Base-by-base conservation (phyloP, 1,140 invertebrate genomes). In the Ylistrum balloti region DNA sequence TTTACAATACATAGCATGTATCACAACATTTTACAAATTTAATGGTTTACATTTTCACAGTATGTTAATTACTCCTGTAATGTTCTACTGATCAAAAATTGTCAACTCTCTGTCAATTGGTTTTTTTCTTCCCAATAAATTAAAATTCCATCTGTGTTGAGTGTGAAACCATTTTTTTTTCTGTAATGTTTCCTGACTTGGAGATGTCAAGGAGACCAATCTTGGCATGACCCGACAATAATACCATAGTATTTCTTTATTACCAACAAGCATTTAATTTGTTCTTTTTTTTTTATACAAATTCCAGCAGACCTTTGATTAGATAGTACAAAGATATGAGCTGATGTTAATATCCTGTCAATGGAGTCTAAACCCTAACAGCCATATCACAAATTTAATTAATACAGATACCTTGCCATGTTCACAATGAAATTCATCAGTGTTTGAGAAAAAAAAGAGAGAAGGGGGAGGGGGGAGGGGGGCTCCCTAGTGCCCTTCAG, bases 361-460 rank as follows among this genome's bases (percentile, higher is more conserved):
- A 5, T 74, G 5, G 56, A 28, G 56, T 28, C n/a, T 7, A 1
- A 28, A 74, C 56, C 22, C 56, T 0, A 74, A 74, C 56, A 74
- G 56, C 56, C 56, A 74, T 22, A n/a, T 74, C 56, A 74, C 22
- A 74, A 74, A 74, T 74, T 74, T 74, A 74, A 74, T 74, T 74
- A 74, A 74, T 74, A 74, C 56, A 74, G 56, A 74, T 74, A 74
- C 56, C 56, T 74, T 28, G 56, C 56, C 56, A 74, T 74, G 56
- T 74, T 74, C 56, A 28, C 22, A 28, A 74, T 28, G 22, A 28
- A 74, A 74, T 74, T 74, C 56, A 74, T 28, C 56, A 74, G 56
- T 74, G 22, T 28, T 45, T 56, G 9, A 5, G 22, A 74, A 74
- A 74, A 74, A 74, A 74, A 74, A 28, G 17, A 17, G n/a, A n/a